Evolutionary conservation across 37 sponge, comb jelly and placozoan species (phyloP).

Genomic region (Axinella damicornis): DNA sequence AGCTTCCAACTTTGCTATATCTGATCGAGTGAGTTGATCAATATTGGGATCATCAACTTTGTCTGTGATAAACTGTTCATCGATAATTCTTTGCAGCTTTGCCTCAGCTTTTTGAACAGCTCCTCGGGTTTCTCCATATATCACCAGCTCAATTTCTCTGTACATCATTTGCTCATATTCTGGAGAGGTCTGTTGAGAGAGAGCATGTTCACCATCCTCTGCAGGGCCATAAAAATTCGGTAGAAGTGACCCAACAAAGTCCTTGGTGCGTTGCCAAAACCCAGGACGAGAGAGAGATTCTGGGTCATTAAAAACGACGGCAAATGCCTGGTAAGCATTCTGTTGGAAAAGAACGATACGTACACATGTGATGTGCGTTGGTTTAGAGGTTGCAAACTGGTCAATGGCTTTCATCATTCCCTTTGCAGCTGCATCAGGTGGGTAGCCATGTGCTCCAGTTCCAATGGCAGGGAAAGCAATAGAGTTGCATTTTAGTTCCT

Average conservation of each 20-base stretch:
- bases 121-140: slow-evolving; percentile 34
- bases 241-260: background rate
- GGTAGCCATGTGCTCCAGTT: slow-evolving; percentile 36
- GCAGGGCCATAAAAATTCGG: background rate
- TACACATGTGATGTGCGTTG: background rate
- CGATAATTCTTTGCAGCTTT: background rate
- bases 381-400: slow-evolving; percentile 13
- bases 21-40: background rate
- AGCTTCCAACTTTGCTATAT: background rate
- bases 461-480: slow-evolving; percentile 74
- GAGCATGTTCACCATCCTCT: background rate
- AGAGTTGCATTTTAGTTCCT: slow-evolving; percentile 16
- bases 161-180: background rate
- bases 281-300: background rate
- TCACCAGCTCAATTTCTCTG: slow-evolving; percentile 2
- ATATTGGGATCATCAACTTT: slow-evolving; percentile 35
- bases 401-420: slow-evolving; percentile 46
- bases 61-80: slow-evolving; percentile 14
- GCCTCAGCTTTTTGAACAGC: slow-evolving; percentile 27
- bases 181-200: background rate
- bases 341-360: slow-evolving; percentile 40
- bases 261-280: background rate
- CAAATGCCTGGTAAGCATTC: slow-evolving; percentile 15
- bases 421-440: slow-evolving; percentile 43
- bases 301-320: slow-evolving; percentile 1